These are phyloP conservation scores for Urocynchramus pylzowi DNA, from an alignment of 2,113 vertebrate genomes.

Conservation along the genomic window DNA sequence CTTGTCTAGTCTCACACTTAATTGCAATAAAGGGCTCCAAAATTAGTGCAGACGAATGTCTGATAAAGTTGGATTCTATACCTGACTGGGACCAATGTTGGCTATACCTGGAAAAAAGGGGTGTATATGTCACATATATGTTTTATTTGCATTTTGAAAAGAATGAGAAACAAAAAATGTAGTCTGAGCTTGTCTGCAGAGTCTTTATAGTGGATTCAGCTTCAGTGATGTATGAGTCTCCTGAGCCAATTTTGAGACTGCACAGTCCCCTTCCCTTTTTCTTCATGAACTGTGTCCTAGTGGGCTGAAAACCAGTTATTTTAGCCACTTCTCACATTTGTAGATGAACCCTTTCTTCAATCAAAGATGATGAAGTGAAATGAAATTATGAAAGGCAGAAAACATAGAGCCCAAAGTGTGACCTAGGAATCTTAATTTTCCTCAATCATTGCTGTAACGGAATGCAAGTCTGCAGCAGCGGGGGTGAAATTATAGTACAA, in stretches of 20 bases:
- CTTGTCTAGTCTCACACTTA: neutral
- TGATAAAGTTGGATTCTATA: neutral
- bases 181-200: neutral
- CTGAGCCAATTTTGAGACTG: neutral
- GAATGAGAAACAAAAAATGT: neutral
- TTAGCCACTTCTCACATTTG: conserved; percentile 31
- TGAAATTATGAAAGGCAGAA: conserved; percentile 73
- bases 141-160: neutral
- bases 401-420: conserved; percentile 67
- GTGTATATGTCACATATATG: neutral
- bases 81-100: neutral
- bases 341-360: conserved; percentile 47
- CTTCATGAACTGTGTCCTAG: neutral
- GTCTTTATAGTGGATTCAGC: neutral
- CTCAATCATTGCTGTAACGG: conserved; percentile 73
- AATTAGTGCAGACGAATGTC: neutral
- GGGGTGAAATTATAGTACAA: conserved; percentile 79
- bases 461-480: conserved; percentile 74
- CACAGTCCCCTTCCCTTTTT: neutral
- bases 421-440: conserved; percentile 80
- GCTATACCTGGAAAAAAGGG: neutral
- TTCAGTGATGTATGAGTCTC: neutral
- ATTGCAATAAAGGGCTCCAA: neutral
- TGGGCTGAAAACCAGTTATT: neutral
- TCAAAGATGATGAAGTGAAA: conserved; percentile 61